These are phyloP conservation scores for Merodon equestris DNA, from an alignment of 2,888 invertebrate genomes.

Conservation along the genomic window DNA sequence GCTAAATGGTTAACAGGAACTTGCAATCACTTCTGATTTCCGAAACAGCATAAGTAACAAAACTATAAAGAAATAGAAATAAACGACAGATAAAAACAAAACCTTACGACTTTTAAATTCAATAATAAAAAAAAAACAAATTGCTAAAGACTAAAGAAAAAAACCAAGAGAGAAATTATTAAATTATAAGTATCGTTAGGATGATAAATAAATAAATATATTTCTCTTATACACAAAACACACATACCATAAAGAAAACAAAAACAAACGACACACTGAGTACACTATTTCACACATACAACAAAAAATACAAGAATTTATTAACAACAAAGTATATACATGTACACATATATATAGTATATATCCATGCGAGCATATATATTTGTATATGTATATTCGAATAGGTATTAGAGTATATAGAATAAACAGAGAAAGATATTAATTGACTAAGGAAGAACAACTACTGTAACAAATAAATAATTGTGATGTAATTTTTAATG, in stretches of 20 bases:
- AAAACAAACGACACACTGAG: constrained; percentile 22
- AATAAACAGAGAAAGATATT: constrained; percentile 8
- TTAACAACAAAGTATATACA: constrained; percentile 34
- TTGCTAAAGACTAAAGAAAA: constrained; percentile 57
- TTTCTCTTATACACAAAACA: constrained; percentile 36
- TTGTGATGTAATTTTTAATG: constrained; percentile 69
- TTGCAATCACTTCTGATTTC: constrained; percentile 62
- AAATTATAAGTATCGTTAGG: constrained; percentile 55
- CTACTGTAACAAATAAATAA: constrained; percentile 69
- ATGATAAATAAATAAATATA: constrained; percentile 37
- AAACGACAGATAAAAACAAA: constrained; percentile 43
- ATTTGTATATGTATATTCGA: constrained; percentile 32
- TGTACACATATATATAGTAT: constrained; percentile 10
- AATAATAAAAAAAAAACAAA: constrained; percentile 43
- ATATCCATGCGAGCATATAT: not conserved
- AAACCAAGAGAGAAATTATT: constrained; percentile 13
- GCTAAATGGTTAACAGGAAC: constrained; percentile 48
- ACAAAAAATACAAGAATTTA: constrained; percentile 59
- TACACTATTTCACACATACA: not conserved
- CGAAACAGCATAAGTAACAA: constrained; percentile 32
- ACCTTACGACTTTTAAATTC: constrained; percentile 41
- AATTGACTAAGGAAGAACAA: constrained; percentile 58
- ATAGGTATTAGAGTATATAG: constrained; percentile 36
- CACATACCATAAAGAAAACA: constrained; percentile 5
- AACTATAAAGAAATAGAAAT: constrained; percentile 41